Evolutionary conservation across 2,113 vertebrate genomes (phyloP), one percentile per base, ranked within the genome.

Genomic region (Formicarius rufipectus): DNA sequence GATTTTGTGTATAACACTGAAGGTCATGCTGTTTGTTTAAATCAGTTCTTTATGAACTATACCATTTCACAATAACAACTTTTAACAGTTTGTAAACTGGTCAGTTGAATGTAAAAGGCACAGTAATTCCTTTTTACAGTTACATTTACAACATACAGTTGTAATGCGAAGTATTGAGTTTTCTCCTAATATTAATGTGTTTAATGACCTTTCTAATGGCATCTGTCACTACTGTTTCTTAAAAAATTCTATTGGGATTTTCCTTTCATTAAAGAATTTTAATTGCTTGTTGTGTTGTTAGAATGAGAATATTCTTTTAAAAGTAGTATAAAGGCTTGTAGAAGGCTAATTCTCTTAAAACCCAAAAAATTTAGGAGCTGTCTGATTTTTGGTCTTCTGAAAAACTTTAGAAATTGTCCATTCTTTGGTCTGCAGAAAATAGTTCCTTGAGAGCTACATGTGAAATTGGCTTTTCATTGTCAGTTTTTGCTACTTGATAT

Each of bases 61-160:
- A 18, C 45, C 6, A 10, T 92, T 86, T 89, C 47, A 77, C 28
- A 44, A 20, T 80, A 78, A 53, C 0, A 1, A 22, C n/a, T 66
- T 77, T 64, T 33, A 85, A 60, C 12, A 87, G 18, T 84, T 64
- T 85, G 49, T 69, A 87, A 79, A 85, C 45, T 78, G 68, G 55
- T 88, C 73, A 95, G 31, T 37, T 91, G 82, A 45, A 92, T 66
- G 25, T 67, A 72, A 73, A 85, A 87, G 69, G 31, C 33, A 37
- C 13, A 11, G 56, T 68, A 75, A 71, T 79, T 74, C 3, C 9
- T 93, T 81, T 33, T 81, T 56, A 64, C 66, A 83, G 69, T 96
- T 93, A 93, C 53, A 94, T 88, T n/a, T n/a, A n/a, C n/a, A n/a
- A n/a, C n/a, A n/a, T 95, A 93, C n/a, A 52, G 52, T 90, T 91